Conservation (phyloP, 2,797 vertebrate genomes). For the Siniperca scherzeri region DNA sequence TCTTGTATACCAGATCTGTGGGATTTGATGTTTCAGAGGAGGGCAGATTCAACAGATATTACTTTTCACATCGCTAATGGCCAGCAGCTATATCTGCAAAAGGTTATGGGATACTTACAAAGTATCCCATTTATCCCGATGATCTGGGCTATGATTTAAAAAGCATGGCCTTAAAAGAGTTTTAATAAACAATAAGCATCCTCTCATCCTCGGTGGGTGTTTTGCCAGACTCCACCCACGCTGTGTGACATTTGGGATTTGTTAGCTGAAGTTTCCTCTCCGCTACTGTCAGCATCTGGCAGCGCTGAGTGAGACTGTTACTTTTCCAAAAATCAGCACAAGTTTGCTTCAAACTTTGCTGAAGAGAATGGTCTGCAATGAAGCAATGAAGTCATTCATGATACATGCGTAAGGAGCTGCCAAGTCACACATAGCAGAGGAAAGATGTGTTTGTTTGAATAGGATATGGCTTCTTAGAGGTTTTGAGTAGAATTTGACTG, state of each 20-base stretch:
- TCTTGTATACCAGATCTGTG: slow-evolving; percentile 57
- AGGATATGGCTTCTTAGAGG: not conserved
- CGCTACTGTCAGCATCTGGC: slow-evolving; percentile 58
- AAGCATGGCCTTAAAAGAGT: slow-evolving; percentile 48
- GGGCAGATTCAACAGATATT: slow-evolving; percentile 64
- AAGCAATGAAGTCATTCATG: slow-evolving; percentile 18
- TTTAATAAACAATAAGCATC: slow-evolving; percentile 46
- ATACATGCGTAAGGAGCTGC: not conserved
- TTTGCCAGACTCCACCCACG: slow-evolving; percentile 47
- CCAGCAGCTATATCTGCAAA: slow-evolving; percentile 58
- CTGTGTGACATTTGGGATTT: slow-evolving; percentile 65
- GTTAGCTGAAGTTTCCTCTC: slow-evolving; percentile 56
- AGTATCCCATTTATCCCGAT: slow-evolving; percentile 39
- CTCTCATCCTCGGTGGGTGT: slow-evolving; percentile 26
- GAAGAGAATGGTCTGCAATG: not conserved
- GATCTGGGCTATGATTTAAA: slow-evolving; percentile 50
- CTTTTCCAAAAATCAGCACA: slow-evolving; percentile 39
- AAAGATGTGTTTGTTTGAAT: slow-evolving; percentile 21
- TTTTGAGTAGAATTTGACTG: slow-evolving; percentile 4
- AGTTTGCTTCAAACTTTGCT: not conserved
- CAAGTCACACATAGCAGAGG: slow-evolving; percentile 29
- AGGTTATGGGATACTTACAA: slow-evolving; percentile 32
- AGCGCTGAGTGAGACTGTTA: slow-evolving; percentile 28
- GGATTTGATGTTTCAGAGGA: slow-evolving; percentile 59
- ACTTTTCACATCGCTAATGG: slow-evolving; percentile 57